phyloP scores from a whole-genome alignment of 2,797 vertebrate genomes.

The Oophaga sylvatica region DNA sequence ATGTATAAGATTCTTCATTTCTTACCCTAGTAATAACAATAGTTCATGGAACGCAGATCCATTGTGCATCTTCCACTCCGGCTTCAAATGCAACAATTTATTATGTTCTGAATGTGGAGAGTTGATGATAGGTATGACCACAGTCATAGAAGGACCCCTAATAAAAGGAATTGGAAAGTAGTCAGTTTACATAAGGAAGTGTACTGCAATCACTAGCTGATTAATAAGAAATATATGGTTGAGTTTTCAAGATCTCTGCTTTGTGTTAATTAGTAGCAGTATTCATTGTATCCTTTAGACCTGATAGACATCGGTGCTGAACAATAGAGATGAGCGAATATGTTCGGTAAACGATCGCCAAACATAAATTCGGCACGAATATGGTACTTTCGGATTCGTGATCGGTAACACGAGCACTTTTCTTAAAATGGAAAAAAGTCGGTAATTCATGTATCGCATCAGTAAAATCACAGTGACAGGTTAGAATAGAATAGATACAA shows the following conservation, averaged over 20 bases:
- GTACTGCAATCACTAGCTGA: neutral
- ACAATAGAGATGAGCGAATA: too few relatives aligned
- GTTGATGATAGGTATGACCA: conserved; percentile 68
- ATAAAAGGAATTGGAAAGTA: conserved; percentile 65
- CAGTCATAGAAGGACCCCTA: conserved; percentile 77
- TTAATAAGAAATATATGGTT: neutral
- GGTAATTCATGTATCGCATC: too few relatives aligned
- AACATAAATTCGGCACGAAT: too few relatives aligned
- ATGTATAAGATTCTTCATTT: neutral
- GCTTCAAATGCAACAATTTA: conserved; percentile 84
- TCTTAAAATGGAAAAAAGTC: neutral
- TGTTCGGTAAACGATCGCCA: too few relatives aligned
- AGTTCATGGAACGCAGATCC: conserved; percentile 81
- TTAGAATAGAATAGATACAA: too few relatives aligned
- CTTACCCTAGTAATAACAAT: conserved; percentile 85
- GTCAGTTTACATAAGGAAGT: neutral
- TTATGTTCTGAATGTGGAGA: conserved; percentile 70
- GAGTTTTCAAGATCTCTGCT: too few relatives aligned
- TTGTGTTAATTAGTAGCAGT: too few relatives aligned
- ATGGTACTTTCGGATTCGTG: too few relatives aligned
- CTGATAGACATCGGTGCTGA: too few relatives aligned
- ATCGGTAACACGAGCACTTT: too few relatives aligned
- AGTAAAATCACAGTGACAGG: too few relatives aligned
- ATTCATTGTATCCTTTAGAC: too few relatives aligned
- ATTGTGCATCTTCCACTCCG: conserved; percentile 79